Conservation (phyloP, 2,888 invertebrate genomes). For the Anoncus sp. region DNA sequence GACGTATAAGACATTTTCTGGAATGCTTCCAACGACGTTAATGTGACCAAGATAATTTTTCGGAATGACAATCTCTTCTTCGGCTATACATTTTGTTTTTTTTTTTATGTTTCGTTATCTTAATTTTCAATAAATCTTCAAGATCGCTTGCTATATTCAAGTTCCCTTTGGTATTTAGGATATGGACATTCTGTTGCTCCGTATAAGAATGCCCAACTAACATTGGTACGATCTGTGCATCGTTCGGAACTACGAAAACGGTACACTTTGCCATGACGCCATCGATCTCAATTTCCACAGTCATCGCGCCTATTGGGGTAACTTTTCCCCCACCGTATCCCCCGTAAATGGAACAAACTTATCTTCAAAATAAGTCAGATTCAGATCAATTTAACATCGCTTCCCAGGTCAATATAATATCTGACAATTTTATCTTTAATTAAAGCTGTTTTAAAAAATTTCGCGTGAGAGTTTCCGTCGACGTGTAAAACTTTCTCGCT, state of each 20-base stretch:
- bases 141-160: constrained; percentile 59
- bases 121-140: constrained; percentile 39
- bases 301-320: constrained; percentile 27
- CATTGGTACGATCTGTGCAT: constrained; percentile 24
- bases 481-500: constrained; percentile 16
- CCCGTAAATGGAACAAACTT: constrained; percentile 8
- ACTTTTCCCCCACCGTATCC: constrained; percentile 52
- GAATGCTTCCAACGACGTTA: constrained; percentile 38
- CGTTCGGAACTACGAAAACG: constrained; percentile 21
- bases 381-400: constrained; percentile 12
- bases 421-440: constrained; percentile 14
- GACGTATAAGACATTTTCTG: constrained; percentile 9
- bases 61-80: constrained; percentile 67
- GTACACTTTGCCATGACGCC: constrained; percentile 1
- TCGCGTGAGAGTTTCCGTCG: constrained; percentile 34
- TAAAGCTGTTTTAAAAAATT: constrained; percentile 29
- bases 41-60: constrained; percentile 61
- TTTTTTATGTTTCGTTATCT: constrained; percentile 34
- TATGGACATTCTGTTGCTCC: constrained; percentile 63
- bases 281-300: constrained; percentile 21
- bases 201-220: constrained; percentile 51
- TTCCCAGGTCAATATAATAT: constrained; percentile 40
- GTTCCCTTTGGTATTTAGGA: constrained; percentile 41
- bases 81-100: constrained; percentile 51
- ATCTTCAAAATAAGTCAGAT: constrained; percentile 26